Conservation (phyloP, 1,140 invertebrate species). For the Oedothorax gibbosus region DNA sequence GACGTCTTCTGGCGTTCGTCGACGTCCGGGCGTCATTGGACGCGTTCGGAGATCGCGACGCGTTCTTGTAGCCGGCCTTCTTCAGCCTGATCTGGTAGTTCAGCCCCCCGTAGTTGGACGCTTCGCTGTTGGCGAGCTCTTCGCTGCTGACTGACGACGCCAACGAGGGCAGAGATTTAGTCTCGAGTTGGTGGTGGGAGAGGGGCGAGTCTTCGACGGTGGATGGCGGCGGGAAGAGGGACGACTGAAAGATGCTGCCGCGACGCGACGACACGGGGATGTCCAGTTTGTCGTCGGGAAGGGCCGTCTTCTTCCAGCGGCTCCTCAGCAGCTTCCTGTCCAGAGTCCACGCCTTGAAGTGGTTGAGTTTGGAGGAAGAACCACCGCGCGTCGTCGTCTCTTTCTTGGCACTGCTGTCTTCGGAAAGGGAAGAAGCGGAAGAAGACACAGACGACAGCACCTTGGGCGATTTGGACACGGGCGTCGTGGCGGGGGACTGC, state of each 20-base stretch:
- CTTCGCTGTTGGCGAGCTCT: background rate
- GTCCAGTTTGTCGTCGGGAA: slow-evolving; percentile 38
- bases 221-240: slow-evolving; percentile 36
- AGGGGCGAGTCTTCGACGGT: slow-evolving; percentile 24
- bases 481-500: background rate
- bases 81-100: slow-evolving; percentile 58
- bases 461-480: slow-evolving; percentile 5
- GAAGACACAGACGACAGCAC: background rate
- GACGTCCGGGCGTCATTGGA: background rate
- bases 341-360: slow-evolving; percentile 62
- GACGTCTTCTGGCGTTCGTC: slow-evolving; percentile 30
- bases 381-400: slow-evolving; percentile 10
- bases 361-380: slow-evolving; percentile 45
- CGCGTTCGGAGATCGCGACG: background rate
- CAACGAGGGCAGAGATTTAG: slow-evolving; percentile 38
- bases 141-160: slow-evolving; percentile 28
- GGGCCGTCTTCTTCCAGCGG: slow-evolving; percentile 53
- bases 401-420: slow-evolving; percentile 36
- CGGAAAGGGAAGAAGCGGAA: background rate
- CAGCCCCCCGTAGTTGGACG: slow-evolving; percentile 37
- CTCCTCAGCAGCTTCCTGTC: slow-evolving; percentile 60
- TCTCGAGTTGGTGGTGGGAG: slow-evolving; percentile 14
- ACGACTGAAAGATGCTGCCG: slow-evolving; percentile 54
- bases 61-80: slow-evolving; percentile 51
- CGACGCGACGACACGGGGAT: slow-evolving; percentile 17